A percentile compares a stretch with the other conserved stretches of the same genome.
These are phyloP conservation scores for Fulmarus glacialis DNA, from an alignment of 2,113 vertebrate species.

Conservation along the genomic window DNA sequence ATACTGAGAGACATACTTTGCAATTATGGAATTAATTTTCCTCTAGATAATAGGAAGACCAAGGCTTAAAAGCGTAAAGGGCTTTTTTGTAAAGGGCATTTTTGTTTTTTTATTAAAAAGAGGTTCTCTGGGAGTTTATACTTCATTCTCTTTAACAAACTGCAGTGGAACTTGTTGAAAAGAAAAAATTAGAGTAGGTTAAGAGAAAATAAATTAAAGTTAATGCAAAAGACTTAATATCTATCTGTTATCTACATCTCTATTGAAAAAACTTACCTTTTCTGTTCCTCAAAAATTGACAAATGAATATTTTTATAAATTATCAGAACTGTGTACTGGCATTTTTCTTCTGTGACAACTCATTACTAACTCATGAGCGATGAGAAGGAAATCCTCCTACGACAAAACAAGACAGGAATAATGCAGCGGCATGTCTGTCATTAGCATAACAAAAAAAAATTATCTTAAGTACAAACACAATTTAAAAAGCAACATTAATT, in stretches of 20 bases:
- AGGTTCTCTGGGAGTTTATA: not conserved
- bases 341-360: not conserved
- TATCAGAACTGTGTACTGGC: not conserved
- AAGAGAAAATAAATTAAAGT: not conserved
- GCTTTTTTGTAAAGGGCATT: not conserved
- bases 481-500: not conserved
- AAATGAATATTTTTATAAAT: not conserved
- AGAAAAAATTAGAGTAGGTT: not conserved
- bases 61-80: not conserved
- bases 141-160: not conserved
- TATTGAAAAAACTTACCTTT: not conserved
- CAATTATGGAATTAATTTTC: not conserved
- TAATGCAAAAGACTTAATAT: not conserved
- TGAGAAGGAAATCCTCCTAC: not conserved
- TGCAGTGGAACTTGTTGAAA: not conserved
- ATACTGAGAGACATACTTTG: not conserved
- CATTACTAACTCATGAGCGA: not conserved
- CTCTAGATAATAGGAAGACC: not conserved
- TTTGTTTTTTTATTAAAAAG: not conserved
- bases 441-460: not conserved
- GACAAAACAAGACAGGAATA: not conserved
- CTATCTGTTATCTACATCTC: not conserved
- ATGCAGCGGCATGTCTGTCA: not conserved
- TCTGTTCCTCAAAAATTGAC: not conserved
- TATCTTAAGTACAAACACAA: not conserved